Evolutionary conservation across 1,140 invertebrate species (phyloP).

Genomic region (Phocides pigmalion): DNA sequence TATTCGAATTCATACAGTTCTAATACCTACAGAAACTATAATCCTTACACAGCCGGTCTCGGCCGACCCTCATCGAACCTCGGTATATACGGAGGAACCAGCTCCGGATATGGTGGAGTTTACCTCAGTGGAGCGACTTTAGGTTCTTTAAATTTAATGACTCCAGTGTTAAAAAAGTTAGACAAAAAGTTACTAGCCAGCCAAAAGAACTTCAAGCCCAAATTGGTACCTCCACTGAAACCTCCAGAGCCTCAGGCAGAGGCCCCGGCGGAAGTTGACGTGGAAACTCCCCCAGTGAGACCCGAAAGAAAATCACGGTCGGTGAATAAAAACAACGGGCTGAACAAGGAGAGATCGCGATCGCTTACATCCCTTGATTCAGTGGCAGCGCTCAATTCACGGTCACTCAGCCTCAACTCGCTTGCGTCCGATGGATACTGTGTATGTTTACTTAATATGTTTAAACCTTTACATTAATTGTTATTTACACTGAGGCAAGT

Average conservation of each 20-base stretch:
- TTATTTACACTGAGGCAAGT: too few species aligned
- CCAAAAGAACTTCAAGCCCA: slow-evolving; percentile 77
- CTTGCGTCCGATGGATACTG: slow-evolving; percentile 77
- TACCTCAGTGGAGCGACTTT: slow-evolving; percentile 82
- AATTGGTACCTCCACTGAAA: slow-evolving; percentile 64
- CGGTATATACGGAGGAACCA: slow-evolving; percentile 85
- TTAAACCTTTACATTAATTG: too few species aligned
- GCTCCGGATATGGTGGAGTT: slow-evolving; percentile 86
- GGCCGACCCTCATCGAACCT: slow-evolving; percentile 60
- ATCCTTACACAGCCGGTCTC: slow-evolving; percentile 72
- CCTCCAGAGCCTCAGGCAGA: slow-evolving; percentile 42
- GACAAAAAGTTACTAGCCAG: slow-evolving; percentile 74
- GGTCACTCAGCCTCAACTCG: slow-evolving; percentile 70
- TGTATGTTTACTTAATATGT: slow-evolving; percentile 55
- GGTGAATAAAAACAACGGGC: slow-evolving; percentile 43
- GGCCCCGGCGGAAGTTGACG: slow-evolving; percentile 35
- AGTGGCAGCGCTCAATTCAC: slow-evolving; percentile 49
- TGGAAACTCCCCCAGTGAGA: slow-evolving; percentile 57
- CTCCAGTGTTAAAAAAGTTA: slow-evolving; percentile 83
- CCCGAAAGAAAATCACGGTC: slow-evolving; percentile 63
- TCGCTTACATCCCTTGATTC: slow-evolving; percentile 69
- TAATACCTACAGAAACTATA: slow-evolving; percentile 81
- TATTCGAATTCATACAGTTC: slow-evolving; percentile 67
- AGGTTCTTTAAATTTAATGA: slow-evolving; percentile 82
- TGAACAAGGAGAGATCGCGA: slow-evolving; percentile 71